Evolutionary conservation across 1,140 invertebrate species (phyloP).

Genomic region (Zaprionus camerounensis): DNA sequence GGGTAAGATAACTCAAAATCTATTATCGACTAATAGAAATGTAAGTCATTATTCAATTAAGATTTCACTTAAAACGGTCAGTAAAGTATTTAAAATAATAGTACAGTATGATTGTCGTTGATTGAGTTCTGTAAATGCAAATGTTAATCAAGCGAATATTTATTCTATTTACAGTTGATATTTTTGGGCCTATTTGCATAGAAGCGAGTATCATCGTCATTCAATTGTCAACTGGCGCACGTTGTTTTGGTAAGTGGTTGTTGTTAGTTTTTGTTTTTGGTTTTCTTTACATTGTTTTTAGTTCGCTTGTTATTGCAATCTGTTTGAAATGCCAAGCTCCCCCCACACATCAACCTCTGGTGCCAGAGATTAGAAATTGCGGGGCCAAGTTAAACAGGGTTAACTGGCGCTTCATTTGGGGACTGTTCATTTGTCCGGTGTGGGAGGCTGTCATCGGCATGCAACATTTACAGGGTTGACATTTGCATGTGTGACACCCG

Average conservation of each 20-base stretch:
- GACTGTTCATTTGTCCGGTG: constrained; percentile 17
- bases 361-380: constrained; percentile 23
- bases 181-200: constrained; percentile 32
- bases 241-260: constrained; percentile 31
- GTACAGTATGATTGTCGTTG: not conserved
- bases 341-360: not conserved
- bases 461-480: constrained; percentile 33
- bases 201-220: constrained; percentile 17
- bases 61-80: not conserved
- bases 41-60: not conserved
- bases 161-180: constrained; percentile 49
- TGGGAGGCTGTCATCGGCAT: constrained; percentile 42
- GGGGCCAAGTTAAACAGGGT: not conserved
- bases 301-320: constrained; percentile 41
- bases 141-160: constrained; percentile 34
- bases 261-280: constrained; percentile 11
- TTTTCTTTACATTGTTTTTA: constrained; percentile 32
- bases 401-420: not conserved
- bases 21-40: not conserved
- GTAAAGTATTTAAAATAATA: not conserved
- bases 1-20: not conserved
- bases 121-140: not conserved
- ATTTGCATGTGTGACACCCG: constrained; percentile 46
- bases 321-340: constrained; percentile 36
- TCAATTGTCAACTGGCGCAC: constrained; percentile 19